Evolutionary conservation across 2,797 vertebrate genomes (phyloP).

Genomic region (Typhlichthys subterraneus): DNA sequence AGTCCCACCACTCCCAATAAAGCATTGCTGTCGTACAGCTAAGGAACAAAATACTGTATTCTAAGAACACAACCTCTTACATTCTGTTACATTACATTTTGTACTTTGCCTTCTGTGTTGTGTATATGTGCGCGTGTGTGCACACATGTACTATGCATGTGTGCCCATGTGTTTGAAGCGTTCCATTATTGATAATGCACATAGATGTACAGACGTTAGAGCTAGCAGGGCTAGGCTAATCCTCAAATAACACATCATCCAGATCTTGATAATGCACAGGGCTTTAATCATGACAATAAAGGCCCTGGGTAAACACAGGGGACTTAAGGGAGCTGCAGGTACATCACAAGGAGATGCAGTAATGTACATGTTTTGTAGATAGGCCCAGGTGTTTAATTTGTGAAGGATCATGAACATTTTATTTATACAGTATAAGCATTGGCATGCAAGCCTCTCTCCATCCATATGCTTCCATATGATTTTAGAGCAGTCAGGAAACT

Average conservation of each 20-base stretch:
- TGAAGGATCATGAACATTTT: too few species aligned
- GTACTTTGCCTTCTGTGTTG: conserved; percentile 38
- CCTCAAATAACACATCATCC: conserved; percentile 33
- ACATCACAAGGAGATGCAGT: too few species aligned
- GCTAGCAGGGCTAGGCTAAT: conserved; percentile 48
- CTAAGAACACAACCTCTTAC: conserved; percentile 7
- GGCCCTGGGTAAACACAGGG: too few species aligned
- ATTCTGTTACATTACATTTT: conserved; percentile 42
- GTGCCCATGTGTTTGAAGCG: conserved; percentile 39
- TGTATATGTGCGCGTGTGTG: conserved; percentile 26
- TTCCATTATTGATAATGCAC: conserved; percentile 67
- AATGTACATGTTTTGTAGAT: too few species aligned
- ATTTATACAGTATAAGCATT: too few species aligned
- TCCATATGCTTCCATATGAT: too few species aligned
- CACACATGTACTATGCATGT: conserved; percentile 10
- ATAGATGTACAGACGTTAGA: conserved; percentile 15
- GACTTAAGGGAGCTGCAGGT: too few species aligned
- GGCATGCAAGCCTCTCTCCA: too few species aligned
- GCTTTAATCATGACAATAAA: too few species aligned
- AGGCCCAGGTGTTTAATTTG: too few species aligned
- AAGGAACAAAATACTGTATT: conserved; percentile 12
- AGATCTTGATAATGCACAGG: too few species aligned
- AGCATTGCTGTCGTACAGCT: not conserved
- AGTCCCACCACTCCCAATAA: conserved; percentile 1
- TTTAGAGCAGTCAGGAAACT: not conserved